A percentile compares a stretch with the other conserved stretches of the same genome.
phyloP scores from a whole-genome alignment of 2,888 invertebrate species.

The Ectemnius continuus region DNA sequence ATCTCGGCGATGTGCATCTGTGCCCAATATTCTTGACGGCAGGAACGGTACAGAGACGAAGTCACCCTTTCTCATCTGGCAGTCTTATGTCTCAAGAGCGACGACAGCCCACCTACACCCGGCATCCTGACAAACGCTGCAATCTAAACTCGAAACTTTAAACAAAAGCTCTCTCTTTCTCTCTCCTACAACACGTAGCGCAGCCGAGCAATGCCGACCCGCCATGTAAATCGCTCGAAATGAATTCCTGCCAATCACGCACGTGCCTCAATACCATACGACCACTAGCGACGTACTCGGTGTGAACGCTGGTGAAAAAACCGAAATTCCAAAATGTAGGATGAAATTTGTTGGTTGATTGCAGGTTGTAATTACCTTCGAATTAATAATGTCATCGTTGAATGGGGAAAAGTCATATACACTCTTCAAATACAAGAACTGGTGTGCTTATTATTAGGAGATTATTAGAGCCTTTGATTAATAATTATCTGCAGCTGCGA shows the following conservation, averaged over 20 bases:
- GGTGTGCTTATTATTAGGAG: no score
- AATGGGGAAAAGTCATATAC: not conserved
- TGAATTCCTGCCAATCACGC: conserved; percentile 70
- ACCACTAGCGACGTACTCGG: conserved; percentile 23
- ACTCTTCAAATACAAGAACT: no score
- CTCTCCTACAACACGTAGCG: conserved; percentile 34
- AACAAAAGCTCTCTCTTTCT: conserved; percentile 58
- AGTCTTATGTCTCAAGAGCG: conserved; percentile 49
- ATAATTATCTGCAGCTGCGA: not conserved
- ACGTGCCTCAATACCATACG: conserved; percentile 48
- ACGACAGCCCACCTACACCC: conserved; percentile 51
- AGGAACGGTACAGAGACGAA: conserved; percentile 15
- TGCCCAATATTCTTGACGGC: conserved; percentile 65
- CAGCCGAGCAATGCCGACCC: conserved; percentile 67
- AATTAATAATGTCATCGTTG: not conserved
- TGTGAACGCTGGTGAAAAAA: conserved; percentile 28
- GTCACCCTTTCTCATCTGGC: conserved; percentile 28
- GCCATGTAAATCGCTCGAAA: conserved; percentile 67
- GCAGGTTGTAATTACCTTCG: no score
- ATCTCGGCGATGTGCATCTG: conserved; percentile 69
- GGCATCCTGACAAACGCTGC: conserved; percentile 63
- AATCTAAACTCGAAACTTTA: conserved; percentile 45
- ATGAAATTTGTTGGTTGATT: no score
- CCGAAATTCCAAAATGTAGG: not conserved
- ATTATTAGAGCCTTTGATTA: not conserved